A percentile compares a stretch with the other conserved stretches of the same genome.
phyloP scores from a whole-genome alignment of 2,888 invertebrate genomes.

The Monoplex corrugatus region DNA sequence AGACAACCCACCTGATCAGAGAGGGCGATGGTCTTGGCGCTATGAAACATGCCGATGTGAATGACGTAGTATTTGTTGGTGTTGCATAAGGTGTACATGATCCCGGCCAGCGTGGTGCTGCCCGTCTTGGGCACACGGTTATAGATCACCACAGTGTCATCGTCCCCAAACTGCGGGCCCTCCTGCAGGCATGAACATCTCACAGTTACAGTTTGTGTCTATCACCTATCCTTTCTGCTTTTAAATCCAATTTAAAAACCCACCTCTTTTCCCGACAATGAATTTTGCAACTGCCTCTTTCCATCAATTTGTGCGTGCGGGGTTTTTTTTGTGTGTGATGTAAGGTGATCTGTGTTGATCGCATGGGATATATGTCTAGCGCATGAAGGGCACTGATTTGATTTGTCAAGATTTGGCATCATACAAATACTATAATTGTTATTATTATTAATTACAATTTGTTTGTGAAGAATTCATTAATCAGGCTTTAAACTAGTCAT shows the following conservation, averaged over 20 bases:
- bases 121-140: slow-evolving; percentile 60
- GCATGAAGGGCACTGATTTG: no score
- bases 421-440: no score
- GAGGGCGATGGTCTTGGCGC: slow-evolving; percentile 52
- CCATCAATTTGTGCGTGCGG: no score
- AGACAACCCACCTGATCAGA: slow-evolving; percentile 61
- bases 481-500: no score
- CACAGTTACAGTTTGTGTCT: neutral
- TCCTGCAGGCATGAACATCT: slow-evolving; percentile 1
- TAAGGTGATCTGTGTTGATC: no score
- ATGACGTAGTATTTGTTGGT: slow-evolving; percentile 53
- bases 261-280: no score
- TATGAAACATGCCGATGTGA: slow-evolving; percentile 53
- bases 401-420: no score
- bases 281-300: no score
- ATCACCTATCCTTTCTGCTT: neutral
- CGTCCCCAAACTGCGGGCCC: slow-evolving; percentile 37
- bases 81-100: slow-evolving; percentile 54
- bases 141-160: slow-evolving; percentile 55
- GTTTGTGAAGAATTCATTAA: no score
- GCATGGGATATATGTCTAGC: no score
- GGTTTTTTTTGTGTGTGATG: no score
- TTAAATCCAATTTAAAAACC: neutral
- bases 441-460: no score
- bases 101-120: slow-evolving; percentile 57